A percentile compares a stretch with the other conserved stretches of the same genome.
Conservation (phyloP, 1,140 invertebrate genomes). For the Anoplolepis gracilipes region DNA sequence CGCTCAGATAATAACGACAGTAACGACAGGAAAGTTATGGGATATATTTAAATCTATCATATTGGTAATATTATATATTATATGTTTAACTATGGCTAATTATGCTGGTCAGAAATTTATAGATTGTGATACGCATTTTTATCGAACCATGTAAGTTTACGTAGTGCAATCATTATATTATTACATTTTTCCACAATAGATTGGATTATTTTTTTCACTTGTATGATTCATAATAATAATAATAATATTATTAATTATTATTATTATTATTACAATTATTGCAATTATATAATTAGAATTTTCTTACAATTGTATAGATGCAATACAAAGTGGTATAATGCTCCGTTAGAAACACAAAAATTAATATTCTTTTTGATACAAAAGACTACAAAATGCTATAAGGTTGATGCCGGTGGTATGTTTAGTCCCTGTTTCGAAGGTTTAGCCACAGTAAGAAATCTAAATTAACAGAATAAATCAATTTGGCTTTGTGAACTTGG, state of each 20-base stretch:
- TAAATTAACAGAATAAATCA: neutral
- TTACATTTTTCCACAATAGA: no score
- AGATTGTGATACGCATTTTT: neutral
- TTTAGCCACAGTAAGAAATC: conserved; percentile 21
- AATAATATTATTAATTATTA: no score
- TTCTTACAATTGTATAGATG: conserved; percentile 13
- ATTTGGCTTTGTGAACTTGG: no score
- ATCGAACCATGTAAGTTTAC: conserved; percentile 3
- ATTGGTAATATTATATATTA: neutral
- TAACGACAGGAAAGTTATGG: neutral
- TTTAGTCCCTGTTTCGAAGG: conserved; percentile 29
- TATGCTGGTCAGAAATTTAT: conserved; percentile 37
- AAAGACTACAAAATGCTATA: conserved; percentile 36
- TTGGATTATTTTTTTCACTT: neutral
- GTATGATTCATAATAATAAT: neutral
- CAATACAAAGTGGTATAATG: conserved; percentile 33
- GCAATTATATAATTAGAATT: neutral
- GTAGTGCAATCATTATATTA: neutral
- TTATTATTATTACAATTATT: no score
- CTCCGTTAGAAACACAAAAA: conserved; percentile 26
- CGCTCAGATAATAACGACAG: neutral
- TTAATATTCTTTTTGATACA: conserved; percentile 23
- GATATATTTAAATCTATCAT: neutral
- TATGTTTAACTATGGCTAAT: neutral
- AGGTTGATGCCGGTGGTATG: conserved; percentile 34